Evolutionary conservation across 2,113 vertebrate genomes (phyloP).

Genomic region (Toxotes jaculatrix): DNA sequence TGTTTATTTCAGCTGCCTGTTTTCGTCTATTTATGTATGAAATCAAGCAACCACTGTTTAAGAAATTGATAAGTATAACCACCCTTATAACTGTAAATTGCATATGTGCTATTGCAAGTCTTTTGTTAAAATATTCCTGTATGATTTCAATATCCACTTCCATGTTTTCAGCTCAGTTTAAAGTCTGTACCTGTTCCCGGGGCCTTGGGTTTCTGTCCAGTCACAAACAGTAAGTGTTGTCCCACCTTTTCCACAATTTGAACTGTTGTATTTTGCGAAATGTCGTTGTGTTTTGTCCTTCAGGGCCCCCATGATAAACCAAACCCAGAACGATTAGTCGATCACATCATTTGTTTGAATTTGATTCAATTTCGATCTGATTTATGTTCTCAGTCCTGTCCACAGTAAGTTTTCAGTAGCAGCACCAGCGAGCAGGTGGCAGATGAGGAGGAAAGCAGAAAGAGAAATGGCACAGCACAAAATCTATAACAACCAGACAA

Average conservation of each 20-base stretch:
- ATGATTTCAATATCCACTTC: no score
- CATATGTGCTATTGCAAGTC: no score
- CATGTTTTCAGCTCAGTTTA: no score
- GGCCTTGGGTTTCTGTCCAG: no score
- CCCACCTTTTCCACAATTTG: no score
- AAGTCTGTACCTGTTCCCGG: no score
- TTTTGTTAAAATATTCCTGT: no score
- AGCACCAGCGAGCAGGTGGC: slow-evolving; percentile 36
- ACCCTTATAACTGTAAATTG: no score
- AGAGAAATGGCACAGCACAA: slow-evolving; percentile 39
- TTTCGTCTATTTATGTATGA: neutral
- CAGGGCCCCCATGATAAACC: neutral
- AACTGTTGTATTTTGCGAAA: no score
- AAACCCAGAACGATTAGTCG: neutral
- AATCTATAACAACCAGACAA: slow-evolving; percentile 62
- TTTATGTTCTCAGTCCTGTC: slow-evolving; percentile 10
- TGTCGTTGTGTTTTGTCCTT: no score
- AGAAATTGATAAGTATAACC: neutral
- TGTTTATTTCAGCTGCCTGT: neutral
- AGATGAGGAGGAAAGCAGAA: slow-evolving; percentile 13
- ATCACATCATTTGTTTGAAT: neutral
- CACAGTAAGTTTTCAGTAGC: neutral
- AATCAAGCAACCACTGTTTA: neutral
- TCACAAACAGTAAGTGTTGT: no score
- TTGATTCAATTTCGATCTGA: neutral